Percentiles rank a stretch among this genome's conserved stretches.
Conservation (phyloP, 2,113 vertebrate species). For the Dasyurus viverrinus region DNA sequence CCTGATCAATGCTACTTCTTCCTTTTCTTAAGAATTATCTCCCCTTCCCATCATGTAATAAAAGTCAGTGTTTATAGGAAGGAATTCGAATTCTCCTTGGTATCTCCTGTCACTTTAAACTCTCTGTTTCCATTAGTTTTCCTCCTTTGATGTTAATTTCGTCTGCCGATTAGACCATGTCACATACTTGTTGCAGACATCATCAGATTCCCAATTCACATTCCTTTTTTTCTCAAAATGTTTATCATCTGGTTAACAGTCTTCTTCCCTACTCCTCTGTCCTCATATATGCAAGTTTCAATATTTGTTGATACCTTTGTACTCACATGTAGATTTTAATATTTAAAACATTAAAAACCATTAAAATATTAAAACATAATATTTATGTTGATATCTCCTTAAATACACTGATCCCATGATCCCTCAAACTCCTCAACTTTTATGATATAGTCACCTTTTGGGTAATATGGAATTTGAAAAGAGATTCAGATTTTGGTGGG, state of each 20-base stretch:
- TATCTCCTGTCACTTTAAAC: neutral
- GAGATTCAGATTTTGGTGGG: neutral
- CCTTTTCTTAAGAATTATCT: neutral
- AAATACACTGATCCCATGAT: neutral
- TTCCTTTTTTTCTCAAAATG: neutral
- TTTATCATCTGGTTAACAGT: neutral
- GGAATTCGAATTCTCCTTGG: neutral
- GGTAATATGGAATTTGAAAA: neutral
- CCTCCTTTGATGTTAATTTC: neutral
- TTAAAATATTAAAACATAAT: too few species aligned
- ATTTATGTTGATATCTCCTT: neutral
- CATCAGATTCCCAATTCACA: neutral
- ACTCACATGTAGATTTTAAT: neutral
- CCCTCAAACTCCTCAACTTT: neutral
- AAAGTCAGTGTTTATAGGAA: neutral
- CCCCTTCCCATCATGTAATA: neutral
- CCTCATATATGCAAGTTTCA: neutral
- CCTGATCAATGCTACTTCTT: neutral
- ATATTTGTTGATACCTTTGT: neutral
- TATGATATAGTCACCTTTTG: neutral
- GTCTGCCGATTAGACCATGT: neutral
- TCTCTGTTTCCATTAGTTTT: neutral
- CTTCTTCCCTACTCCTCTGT: neutral
- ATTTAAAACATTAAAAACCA: neutral
- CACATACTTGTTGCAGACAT: neutral